Conservation (phyloP, 2,797 vertebrate genomes). For the Champsocephalus esox region DNA sequence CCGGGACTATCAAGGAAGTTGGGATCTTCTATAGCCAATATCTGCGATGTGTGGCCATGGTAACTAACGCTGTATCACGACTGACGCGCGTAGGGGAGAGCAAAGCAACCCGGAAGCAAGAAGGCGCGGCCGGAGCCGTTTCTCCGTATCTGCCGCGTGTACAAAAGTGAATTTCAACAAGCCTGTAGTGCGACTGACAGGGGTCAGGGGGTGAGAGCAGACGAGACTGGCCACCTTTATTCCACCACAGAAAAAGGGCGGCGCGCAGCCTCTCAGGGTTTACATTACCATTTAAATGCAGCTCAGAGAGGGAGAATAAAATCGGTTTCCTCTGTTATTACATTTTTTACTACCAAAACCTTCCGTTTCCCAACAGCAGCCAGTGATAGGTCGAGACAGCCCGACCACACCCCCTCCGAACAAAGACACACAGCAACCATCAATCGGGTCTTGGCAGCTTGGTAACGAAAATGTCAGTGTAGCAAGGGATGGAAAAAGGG, state of each 20-base stretch:
- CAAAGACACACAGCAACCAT: conserved; percentile 51
- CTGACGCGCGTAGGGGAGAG: conserved; percentile 40
- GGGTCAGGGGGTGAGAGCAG: conserved; percentile 1
- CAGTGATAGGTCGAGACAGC: not conserved
- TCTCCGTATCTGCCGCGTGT: not conserved
- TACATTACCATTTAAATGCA: conserved; percentile 24
- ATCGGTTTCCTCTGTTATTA: not conserved
- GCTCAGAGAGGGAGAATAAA: not conserved
- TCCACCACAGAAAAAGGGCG: conserved; percentile 56
- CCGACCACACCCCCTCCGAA: conserved; percentile 52
- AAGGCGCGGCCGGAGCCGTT: not conserved
- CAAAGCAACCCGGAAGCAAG: conserved; percentile 44
- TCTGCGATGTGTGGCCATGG: conserved; percentile 63
- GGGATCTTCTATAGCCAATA: conserved; percentile 19
- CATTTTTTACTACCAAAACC: not conserved
- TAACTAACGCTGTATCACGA: conserved; percentile 43
- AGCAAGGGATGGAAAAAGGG: conserved; percentile 8
- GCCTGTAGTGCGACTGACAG: not conserved
- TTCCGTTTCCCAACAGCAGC: not conserved
- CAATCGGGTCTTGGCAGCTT: conserved; percentile 40
- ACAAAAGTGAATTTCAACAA: not conserved
- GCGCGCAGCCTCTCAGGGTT: conserved; percentile 36
- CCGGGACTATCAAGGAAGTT: conserved; percentile 59
- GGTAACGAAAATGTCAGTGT: conserved; percentile 40
- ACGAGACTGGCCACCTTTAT: conserved; percentile 22